Evolutionary conservation across 1,140 invertebrate genomes (phyloP).

Genomic region (Aphidius gifuensis): DNA sequence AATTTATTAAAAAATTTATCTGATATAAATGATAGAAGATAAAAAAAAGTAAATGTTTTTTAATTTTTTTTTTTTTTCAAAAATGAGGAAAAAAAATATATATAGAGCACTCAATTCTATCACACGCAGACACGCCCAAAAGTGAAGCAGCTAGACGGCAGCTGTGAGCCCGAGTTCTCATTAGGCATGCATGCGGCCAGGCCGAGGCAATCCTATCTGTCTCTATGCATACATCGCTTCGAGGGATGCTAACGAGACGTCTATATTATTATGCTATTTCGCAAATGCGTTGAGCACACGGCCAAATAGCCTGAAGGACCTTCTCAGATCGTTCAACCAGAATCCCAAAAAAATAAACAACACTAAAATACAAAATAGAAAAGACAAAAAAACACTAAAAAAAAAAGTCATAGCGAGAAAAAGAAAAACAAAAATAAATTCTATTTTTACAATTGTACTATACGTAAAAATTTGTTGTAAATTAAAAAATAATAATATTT

Average conservation of each 20-base stretch:
- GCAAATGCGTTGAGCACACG: constrained; percentile 27
- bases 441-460: too few species aligned
- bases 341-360: background rate
- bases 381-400: constrained; percentile 39
- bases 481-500: too few species aligned
- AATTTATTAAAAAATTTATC: too few species aligned
- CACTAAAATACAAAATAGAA: constrained; percentile 34
- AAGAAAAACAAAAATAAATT: background rate
- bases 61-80: too few species aligned
- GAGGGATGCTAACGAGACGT: constrained; percentile 44
- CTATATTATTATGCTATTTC: constrained; percentile 51
- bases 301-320: constrained; percentile 6
- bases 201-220: constrained; percentile 16
- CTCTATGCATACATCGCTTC: constrained; percentile 19
- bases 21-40: too few species aligned
- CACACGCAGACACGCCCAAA: background rate
- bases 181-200: constrained; percentile 50
- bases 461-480: too few species aligned
- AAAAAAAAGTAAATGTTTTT: too few species aligned
- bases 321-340: constrained; percentile 10
- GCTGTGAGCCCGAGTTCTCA: constrained; percentile 36
- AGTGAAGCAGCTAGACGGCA: constrained; percentile 28
- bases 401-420: constrained; percentile 28
- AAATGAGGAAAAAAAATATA: background rate
- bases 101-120: background rate